phyloP scores from a whole-genome alignment of 2,888 invertebrate species.

The Eurytoma californica region DNA sequence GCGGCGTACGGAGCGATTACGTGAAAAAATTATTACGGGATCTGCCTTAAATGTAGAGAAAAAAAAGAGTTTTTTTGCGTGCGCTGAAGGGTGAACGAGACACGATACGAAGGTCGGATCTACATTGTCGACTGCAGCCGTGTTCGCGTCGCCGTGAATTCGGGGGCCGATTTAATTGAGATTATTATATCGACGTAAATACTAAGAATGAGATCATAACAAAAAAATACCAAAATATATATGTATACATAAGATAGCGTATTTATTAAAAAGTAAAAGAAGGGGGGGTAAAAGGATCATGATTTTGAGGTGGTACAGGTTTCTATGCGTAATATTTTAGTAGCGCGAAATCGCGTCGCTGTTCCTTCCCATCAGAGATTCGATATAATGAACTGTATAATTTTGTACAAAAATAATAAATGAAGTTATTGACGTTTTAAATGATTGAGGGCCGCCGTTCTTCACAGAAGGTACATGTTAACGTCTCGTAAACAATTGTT shows the following conservation, averaged over 20 bases:
- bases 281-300: conserved; percentile 10
- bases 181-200: conserved; percentile 43
- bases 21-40: conserved; percentile 38
- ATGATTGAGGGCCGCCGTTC: conserved; percentile 15
- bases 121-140: conserved; percentile 27
- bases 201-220: conserved; percentile 23
- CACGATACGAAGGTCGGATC: conserved; percentile 27
- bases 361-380: conserved; percentile 55
- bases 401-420: conserved; percentile 51
- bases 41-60: conserved; percentile 50
- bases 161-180: conserved; percentile 38
- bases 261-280: conserved; percentile 52
- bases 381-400: conserved; percentile 53
- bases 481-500: conserved; percentile 6
- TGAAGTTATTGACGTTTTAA: conserved; percentile 10
- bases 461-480: not conserved
- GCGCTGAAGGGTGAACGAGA: conserved; percentile 16
- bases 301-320: conserved; percentile 45
- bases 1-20: conserved; percentile 16
- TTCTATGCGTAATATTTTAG: conserved; percentile 52
- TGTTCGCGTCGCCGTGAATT: conserved; percentile 16
- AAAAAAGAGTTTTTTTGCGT: conserved; percentile 1
- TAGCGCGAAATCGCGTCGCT: conserved; percentile 48
- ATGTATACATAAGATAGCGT: conserved; percentile 54
- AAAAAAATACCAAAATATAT: conserved; percentile 27